phyloP scores from a whole-genome alignment of 2,797 vertebrate species.

The Gadopsis bispinosus region DNA sequence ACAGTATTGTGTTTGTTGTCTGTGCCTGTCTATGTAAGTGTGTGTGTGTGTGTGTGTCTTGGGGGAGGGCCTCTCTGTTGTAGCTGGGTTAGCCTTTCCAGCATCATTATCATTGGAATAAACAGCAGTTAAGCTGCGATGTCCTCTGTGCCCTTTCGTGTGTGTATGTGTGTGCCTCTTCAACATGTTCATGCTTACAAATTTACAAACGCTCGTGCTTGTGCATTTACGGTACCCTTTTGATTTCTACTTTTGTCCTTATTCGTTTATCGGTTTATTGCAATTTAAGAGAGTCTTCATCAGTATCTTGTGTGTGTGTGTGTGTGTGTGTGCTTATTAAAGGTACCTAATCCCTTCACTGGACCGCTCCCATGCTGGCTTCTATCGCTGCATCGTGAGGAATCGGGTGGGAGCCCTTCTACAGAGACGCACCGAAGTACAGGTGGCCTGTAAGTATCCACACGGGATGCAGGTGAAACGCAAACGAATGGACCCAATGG shows the following conservation, averaged over 20 bases:
- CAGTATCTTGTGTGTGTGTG: conserved; percentile 32
- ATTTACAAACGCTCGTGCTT: conserved; percentile 31
- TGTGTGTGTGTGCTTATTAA: conserved; percentile 54
- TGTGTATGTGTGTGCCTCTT: conserved; percentile 24
- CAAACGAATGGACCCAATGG: conserved; percentile 35
- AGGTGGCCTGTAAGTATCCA: conserved; percentile 96
- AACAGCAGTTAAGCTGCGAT: conserved; percentile 74
- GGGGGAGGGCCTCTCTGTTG: conserved; percentile 40
- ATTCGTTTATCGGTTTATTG: conserved; percentile 35
- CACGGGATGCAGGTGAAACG: conserved; percentile 27
- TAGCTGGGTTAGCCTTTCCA: conserved; percentile 62
- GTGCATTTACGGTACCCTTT: conserved; percentile 6
- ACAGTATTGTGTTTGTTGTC: conserved; percentile 48
- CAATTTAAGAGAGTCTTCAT: conserved; percentile 30
- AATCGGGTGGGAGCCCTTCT: conserved; percentile 96
- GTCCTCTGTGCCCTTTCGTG: conserved; percentile 75
- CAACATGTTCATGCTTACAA: not conserved
- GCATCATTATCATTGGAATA: conserved; percentile 77
- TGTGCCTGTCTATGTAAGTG: conserved; percentile 24
- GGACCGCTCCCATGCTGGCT: conserved; percentile 95
- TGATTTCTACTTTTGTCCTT: conserved; percentile 42
- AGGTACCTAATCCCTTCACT: conserved; percentile 97
- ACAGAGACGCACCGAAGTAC: conserved; percentile 95
- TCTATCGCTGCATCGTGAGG: conserved; percentile 96
- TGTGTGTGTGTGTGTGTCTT: conserved; percentile 54